A percentile compares a stretch with the other conserved stretches of the same genome.
Evolutionary conservation across 1,140 invertebrate genomes (phyloP).

Genomic region (Hypothenemus hampei): DNA sequence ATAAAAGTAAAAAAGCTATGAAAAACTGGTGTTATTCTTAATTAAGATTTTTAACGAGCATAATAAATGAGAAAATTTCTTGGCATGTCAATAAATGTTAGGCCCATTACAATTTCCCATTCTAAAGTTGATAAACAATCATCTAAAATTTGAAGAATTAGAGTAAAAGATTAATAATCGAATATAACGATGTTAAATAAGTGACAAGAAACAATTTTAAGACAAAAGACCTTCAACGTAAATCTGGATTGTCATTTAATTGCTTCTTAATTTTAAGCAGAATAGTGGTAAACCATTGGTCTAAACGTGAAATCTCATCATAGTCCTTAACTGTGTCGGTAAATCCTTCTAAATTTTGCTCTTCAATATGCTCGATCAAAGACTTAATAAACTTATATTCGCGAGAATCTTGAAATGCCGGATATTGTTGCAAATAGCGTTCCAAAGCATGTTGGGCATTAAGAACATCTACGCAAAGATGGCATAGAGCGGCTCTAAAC

Average conservation of each 20-base stretch:
- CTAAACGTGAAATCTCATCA: constrained; percentile 94
- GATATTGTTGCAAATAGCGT: constrained; percentile 91
- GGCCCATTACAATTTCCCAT: too few relatives aligned
- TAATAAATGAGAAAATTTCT: too few relatives aligned
- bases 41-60: too few relatives aligned
- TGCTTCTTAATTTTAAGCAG: constrained; percentile 94
- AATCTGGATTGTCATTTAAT: constrained; percentile 78
- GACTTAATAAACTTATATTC: constrained; percentile 95
- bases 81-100: too few relatives aligned
- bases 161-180: too few relatives aligned
- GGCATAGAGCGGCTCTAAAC: constrained; percentile 90
- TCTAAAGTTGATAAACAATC: too few relatives aligned
- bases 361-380: constrained; percentile 86
- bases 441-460: constrained; percentile 93
- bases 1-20: too few relatives aligned
- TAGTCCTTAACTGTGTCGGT: constrained; percentile 95
- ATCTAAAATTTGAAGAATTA: too few relatives aligned
- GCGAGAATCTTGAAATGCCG: constrained; percentile 91
- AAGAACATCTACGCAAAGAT: constrained; percentile 90
- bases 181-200: too few relatives aligned
- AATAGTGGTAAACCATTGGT: constrained; percentile 97
- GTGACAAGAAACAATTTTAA: not conserved
- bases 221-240: constrained; percentile 56
- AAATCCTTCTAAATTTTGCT: constrained; percentile 92
- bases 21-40: too few relatives aligned